Base-by-base conservation (phyloP, 2,113 vertebrate genomes). In the Oophaga pumilio region DNA sequence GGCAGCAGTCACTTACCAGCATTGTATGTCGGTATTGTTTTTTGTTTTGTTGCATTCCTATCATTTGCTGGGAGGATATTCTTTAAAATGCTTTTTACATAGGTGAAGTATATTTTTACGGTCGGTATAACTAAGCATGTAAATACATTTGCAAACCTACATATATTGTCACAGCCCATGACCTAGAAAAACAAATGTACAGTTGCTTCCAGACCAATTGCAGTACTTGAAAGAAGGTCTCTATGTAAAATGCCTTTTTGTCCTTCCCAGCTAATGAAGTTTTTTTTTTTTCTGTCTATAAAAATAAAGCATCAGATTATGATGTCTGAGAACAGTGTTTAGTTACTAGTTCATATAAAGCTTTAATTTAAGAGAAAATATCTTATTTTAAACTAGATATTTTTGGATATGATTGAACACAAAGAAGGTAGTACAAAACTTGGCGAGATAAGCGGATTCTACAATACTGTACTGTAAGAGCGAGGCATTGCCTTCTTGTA, bases 401-500 rank as follows among this genome's bases (percentile, higher is more conserved):
- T 95, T 95, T 95, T 95, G 94, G 94, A 96, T 94, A 93, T 92
- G 93, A 93, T 93, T 92, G 91, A 94, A 92, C 92, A 91, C 85
- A 88, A 92, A 92, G 93, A 93, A 93, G 92, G 93, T 93, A 91
- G 93, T 91, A 93, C 91, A 93, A 93, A 89, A 91, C 89, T 88
- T n/a, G 24, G 94, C 92, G 92, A 94, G 93, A 94, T 91, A 94
- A 95, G 95, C 95, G 95, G 95, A 94, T 95, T 96, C 96, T 95
- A 95, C 71, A 49, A 50, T 74, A 43, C 95, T 96, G 96, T 96
- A 96, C 95, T 97, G 95, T 96, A 95, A 93, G 95, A 93, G 92
- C 94, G 91, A 94, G 94, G 94, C 95, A 91, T 94, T 94, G 92
- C 95, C 95, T 96, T 95, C 94, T 93, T 95, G 94, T 96, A 96